Evolutionary conservation across 2,797 vertebrate species (phyloP).

Genomic region (Rhincodon typus): DNA sequence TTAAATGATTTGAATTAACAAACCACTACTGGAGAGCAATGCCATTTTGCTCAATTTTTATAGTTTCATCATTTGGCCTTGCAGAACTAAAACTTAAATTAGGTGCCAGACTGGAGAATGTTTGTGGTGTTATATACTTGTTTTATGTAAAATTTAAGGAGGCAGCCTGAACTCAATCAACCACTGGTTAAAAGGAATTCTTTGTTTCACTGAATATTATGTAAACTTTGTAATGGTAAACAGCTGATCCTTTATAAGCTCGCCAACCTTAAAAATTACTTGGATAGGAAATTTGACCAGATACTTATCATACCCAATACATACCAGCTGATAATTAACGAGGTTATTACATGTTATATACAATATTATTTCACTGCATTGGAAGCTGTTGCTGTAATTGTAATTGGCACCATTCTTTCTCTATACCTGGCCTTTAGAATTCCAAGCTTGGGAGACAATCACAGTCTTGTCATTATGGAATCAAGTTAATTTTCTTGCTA

Average conservation of each 20-base stretch:
- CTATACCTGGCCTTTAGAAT: neutral
- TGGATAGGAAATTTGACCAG: neutral
- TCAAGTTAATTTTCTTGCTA: neutral
- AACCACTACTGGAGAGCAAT: neutral
- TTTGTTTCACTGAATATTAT: neutral
- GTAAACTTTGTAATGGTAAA: neutral
- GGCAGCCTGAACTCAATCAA: neutral
- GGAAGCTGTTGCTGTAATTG: neutral
- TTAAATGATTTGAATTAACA: conserved; percentile 5
- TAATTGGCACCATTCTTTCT: neutral
- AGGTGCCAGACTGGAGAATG: neutral
- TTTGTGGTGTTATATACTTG: neutral
- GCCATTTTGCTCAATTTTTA: neutral
- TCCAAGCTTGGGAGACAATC: neutral
- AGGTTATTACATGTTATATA: neutral
- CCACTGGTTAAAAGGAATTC: neutral
- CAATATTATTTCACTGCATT: neutral
- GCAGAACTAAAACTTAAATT: neutral
- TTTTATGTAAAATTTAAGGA: neutral
- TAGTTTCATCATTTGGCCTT: neutral
- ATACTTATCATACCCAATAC: neutral
- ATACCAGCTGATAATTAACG: neutral
- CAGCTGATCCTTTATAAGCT: neutral
- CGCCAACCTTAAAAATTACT: neutral
- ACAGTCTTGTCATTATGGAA: neutral